A percentile compares a stretch with the other conserved stretches of the same genome.
phyloP scores from a whole-genome alignment of 2,888 invertebrate species.

The Esperia sulphurella region DNA sequence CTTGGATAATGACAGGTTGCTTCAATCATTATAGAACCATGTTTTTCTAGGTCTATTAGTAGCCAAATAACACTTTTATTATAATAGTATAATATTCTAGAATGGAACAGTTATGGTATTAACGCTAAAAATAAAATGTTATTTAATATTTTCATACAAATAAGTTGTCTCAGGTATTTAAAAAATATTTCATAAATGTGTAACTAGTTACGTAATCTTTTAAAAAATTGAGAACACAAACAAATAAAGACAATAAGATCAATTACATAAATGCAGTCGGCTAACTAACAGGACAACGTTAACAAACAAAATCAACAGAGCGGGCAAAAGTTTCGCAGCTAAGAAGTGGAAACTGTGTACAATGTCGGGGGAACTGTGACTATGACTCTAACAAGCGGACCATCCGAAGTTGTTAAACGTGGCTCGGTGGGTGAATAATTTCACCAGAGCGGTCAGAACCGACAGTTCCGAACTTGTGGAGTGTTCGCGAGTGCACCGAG shows the following conservation, averaged over 20 bases:
- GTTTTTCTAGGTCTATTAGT: too few relatives aligned
- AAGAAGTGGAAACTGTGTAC: conserved; percentile 66
- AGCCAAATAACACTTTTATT: too few relatives aligned
- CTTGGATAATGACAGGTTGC: too few relatives aligned
- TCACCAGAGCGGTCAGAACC: conserved; percentile 49
- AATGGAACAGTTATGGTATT: too few relatives aligned
- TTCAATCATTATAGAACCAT: neutral
- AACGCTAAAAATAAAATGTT: too few relatives aligned
- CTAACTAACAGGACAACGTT: conserved; percentile 54
- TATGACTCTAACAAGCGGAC: conserved; percentile 62
- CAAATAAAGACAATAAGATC: conserved; percentile 29
- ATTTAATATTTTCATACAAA: too few relatives aligned
- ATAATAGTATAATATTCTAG: too few relatives aligned
- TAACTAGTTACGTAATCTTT: too few relatives aligned
- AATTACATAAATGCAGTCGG: conserved; percentile 28
- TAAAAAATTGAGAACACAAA: conserved; percentile 4
- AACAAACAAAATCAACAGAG: conserved; percentile 68
- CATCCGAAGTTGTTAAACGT: conserved; percentile 68
- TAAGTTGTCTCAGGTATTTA: too few relatives aligned
- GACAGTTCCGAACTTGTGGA: conserved; percentile 40
- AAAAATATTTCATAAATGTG: too few relatives aligned
- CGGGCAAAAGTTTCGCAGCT: conserved; percentile 58
- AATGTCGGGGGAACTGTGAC: conserved; percentile 55
- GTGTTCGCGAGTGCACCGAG: conserved; percentile 33
- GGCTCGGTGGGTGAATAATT: conserved; percentile 48